Evolutionary conservation across 2,113 vertebrate genomes (phyloP).

Genomic region (Cheilinus undulatus): DNA sequence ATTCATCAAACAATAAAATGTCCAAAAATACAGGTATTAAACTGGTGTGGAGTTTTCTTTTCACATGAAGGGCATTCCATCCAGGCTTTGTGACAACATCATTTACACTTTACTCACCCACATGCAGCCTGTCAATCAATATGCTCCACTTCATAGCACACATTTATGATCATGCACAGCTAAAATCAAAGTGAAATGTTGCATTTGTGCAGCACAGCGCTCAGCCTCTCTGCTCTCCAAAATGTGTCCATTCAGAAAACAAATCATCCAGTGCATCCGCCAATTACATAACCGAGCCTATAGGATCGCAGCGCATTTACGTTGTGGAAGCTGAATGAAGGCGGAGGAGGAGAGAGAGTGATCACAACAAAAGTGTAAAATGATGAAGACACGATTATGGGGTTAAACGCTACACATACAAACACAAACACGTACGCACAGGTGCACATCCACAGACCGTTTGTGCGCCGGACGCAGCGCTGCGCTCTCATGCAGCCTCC

Average conservation of each 20-base stretch:
- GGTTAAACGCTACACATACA: not conserved
- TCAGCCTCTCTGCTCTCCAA: slow-evolving; percentile 31
- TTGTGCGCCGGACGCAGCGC: slow-evolving; percentile 33
- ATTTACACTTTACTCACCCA: slow-evolving; percentile 53
- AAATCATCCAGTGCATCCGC: slow-evolving; percentile 53
- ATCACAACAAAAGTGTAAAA: slow-evolving; percentile 37
- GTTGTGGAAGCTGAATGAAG: slow-evolving; percentile 59
- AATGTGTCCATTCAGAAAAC: slow-evolving; percentile 71
- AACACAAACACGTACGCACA: slow-evolving; percentile 11
- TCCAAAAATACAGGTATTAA: slow-evolving; percentile 55
- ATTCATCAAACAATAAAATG: slow-evolving; percentile 60
- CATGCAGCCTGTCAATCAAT: slow-evolving; percentile 61
- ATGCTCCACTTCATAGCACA: slow-evolving; percentile 37
- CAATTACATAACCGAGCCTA: slow-evolving; percentile 67
- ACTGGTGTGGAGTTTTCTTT: slow-evolving; percentile 36
- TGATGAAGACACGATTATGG: slow-evolving; percentile 22
- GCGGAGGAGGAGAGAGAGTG: slow-evolving; percentile 26
- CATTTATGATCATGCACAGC: slow-evolving; percentile 34
- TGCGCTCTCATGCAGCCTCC: slow-evolving; percentile 25
- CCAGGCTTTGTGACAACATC: slow-evolving; percentile 36
- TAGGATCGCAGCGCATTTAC: slow-evolving; percentile 58
- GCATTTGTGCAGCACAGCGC: slow-evolving; percentile 37
- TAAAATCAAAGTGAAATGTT: slow-evolving; percentile 33
- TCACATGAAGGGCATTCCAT: slow-evolving; percentile 40
- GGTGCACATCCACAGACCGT: slow-evolving; percentile 41